Percentiles rank a stretch among this genome's conserved stretches.
Evolutionary conservation across 2,888 invertebrate species (phyloP).

Genomic region (Drosophila anceps): DNA sequence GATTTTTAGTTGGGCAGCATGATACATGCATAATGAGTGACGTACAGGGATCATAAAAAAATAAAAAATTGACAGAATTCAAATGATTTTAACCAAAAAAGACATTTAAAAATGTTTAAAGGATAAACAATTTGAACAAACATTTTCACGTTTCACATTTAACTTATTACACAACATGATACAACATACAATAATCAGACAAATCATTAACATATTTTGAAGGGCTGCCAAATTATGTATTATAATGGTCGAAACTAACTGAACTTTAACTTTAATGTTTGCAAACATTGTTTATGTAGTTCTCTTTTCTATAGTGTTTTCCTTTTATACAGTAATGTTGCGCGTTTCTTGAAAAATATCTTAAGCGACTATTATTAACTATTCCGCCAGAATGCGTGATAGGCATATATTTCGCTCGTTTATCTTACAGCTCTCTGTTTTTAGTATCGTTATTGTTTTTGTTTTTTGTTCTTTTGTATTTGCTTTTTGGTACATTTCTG

Average conservation of each 20-base stretch:
- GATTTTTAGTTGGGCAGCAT: slow-evolving; percentile 65
- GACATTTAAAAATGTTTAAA: slow-evolving; percentile 53
- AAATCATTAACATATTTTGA: slow-evolving; percentile 39
- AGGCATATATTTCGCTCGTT: slow-evolving; percentile 49
- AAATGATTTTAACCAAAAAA: slow-evolving; percentile 41
- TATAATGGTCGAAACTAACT: slow-evolving; percentile 45
- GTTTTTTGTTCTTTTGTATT: slow-evolving; percentile 29
- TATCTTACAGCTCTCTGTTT: slow-evolving; percentile 57
- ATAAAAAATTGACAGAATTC: slow-evolving; percentile 39
- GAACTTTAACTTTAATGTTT: slow-evolving; percentile 42
- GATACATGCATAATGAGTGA: slow-evolving; percentile 55
- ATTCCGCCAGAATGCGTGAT: slow-evolving; percentile 1
- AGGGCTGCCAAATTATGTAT: slow-evolving; percentile 48
- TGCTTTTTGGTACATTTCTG: slow-evolving; percentile 58
- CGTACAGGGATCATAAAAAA: slow-evolving; percentile 29
- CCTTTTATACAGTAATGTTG: slow-evolving; percentile 55
- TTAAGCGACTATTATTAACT: slow-evolving; percentile 31
- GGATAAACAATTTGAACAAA: slow-evolving; percentile 58
- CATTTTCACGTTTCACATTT: slow-evolving; percentile 49
- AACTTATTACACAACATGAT: slow-evolving; percentile 69
- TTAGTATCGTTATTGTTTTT: slow-evolving; percentile 32
- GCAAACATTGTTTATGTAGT: slow-evolving; percentile 57
- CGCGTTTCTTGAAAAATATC: slow-evolving; percentile 51
- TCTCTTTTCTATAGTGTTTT: slow-evolving; percentile 31
- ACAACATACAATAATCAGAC: slow-evolving; percentile 68